Conservation (phyloP, 2,888 invertebrate species). For the Elegia similella region DNA sequence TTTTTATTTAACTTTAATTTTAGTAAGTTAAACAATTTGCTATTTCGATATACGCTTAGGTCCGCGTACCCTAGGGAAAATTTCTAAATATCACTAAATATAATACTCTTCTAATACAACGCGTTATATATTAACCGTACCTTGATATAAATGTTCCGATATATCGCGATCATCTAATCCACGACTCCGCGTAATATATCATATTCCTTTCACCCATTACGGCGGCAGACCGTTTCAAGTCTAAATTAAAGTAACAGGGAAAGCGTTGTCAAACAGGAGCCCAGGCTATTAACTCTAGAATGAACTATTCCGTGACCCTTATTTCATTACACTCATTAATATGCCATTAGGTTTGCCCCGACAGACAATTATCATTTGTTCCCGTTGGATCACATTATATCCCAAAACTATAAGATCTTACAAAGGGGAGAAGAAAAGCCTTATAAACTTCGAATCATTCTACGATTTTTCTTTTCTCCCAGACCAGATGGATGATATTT, state of each 20-base stretch:
- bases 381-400: too few relatives aligned
- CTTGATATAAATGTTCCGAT: conserved; percentile 2
- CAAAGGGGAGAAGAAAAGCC: too few relatives aligned
- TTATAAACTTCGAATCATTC: too few relatives aligned
- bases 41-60: too few relatives aligned
- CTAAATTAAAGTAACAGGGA: conserved; percentile 17
- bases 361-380: neutral
- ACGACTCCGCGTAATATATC: conserved; percentile 13
- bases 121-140: neutral
- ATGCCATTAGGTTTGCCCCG: conserved; percentile 7
- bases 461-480: too few relatives aligned
- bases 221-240: conserved; percentile 6
- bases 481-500: too few relatives aligned
- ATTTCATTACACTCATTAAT: conserved; percentile 12
- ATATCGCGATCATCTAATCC: conserved; percentile 14
- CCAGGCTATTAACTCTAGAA: neutral
- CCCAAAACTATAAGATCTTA: too few relatives aligned
- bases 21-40: too few relatives aligned
- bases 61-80: too few relatives aligned
- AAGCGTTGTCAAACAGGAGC: conserved; percentile 14
- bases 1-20: too few relatives aligned
- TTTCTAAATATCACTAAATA: too few relatives aligned
- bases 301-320: conserved; percentile 10
- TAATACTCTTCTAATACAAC: too few relatives aligned
- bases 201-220: conserved; percentile 13